Conservation (phyloP, 2,888 invertebrate genomes). For the Rhaphigaster nebulosa region DNA sequence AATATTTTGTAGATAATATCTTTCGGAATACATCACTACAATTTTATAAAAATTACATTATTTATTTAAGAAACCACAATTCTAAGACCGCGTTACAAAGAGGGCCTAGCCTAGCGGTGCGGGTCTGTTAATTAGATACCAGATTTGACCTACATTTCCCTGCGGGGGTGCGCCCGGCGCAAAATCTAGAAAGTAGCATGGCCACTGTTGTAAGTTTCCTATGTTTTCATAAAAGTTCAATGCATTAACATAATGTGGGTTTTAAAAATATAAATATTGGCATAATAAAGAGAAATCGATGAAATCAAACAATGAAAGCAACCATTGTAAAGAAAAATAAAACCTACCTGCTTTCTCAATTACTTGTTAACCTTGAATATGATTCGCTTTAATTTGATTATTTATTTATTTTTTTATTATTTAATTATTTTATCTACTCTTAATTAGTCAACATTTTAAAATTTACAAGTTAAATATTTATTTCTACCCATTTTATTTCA, state of each 20-base stretch:
- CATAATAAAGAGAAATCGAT: neutral
- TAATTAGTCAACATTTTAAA: too few relatives aligned
- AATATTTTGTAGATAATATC: too few relatives aligned
- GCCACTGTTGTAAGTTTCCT: neutral
- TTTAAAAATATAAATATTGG: neutral
- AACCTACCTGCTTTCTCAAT: too few relatives aligned
- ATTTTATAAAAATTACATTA: neutral
- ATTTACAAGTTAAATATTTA: too few relatives aligned
- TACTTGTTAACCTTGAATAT: too few relatives aligned
- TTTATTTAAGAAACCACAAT: neutral
- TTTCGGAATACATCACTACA: too few relatives aligned
- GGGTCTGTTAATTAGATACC: neutral
- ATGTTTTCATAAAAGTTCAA: neutral
- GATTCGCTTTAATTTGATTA: too few relatives aligned
- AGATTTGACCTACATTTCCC: neutral
- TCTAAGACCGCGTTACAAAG: neutral
- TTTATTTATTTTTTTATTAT: too few relatives aligned
- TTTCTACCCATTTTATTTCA: too few relatives aligned
- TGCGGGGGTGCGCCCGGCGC: neutral
- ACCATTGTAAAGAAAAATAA: too few relatives aligned
- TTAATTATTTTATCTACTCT: too few relatives aligned
- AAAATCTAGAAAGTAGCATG: neutral
- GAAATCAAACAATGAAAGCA: too few relatives aligned
- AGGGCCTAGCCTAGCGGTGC: neutral
- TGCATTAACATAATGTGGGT: neutral